Conservation (phyloP, 2,888 invertebrate species). For the Pseudococcus longispinus region DNA sequence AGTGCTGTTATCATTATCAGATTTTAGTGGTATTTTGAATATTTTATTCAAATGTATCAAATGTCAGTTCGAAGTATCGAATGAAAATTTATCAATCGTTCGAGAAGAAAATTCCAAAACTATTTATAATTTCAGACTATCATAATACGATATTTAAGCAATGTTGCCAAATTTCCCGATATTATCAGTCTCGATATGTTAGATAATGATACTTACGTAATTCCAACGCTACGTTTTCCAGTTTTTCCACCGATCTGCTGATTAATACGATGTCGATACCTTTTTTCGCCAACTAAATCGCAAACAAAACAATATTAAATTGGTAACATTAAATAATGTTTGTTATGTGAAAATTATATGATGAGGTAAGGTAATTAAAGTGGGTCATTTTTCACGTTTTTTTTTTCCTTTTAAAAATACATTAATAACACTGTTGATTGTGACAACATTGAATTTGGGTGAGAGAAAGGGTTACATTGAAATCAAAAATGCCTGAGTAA, state of each 20-base stretch:
- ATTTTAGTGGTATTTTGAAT: background rate
- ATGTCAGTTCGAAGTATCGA: background rate
- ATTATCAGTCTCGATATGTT: background rate
- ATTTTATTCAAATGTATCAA: too few relatives aligned
- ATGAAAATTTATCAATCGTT: background rate
- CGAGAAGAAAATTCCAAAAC: background rate
- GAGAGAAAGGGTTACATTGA: too few relatives aligned
- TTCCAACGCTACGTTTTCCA: slow-evolving; percentile 75
- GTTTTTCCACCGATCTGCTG: slow-evolving; percentile 77
- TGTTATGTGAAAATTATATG: too few relatives aligned
- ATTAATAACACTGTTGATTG: too few relatives aligned
- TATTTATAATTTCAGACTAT: background rate
- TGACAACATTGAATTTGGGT: too few relatives aligned
- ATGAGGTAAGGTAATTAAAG: too few relatives aligned
- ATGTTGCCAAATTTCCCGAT: background rate
- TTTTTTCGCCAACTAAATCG: slow-evolving; percentile 73
- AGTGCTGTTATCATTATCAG: background rate
- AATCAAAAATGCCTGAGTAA: too few relatives aligned
- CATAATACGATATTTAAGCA: background rate
- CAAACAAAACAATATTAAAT: slow-evolving; percentile 62
- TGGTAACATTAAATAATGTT: too few relatives aligned
- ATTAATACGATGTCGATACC: slow-evolving; percentile 82
- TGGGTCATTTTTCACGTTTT: too few relatives aligned
- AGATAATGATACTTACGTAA: slow-evolving; percentile 69
- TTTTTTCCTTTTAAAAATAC: too few relatives aligned